Evolutionary conservation across 2,797 vertebrate genomes (phyloP).

Genomic region (Pangasius sanitwongsei): DNA sequence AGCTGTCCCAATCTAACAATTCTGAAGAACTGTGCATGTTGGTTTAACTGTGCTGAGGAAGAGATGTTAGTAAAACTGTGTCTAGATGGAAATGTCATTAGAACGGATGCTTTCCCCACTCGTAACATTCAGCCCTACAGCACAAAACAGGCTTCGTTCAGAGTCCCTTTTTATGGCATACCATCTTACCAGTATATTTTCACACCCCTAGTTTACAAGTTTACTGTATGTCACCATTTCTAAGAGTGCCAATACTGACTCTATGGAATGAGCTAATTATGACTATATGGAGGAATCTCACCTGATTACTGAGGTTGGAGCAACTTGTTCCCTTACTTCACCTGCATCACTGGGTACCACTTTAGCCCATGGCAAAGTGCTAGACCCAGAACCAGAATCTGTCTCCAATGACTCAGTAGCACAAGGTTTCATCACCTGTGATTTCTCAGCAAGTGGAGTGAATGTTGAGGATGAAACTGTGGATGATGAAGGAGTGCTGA

Average conservation of each 20-base stretch:
- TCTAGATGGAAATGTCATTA: background rate
- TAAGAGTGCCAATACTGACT: background rate
- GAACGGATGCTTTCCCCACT: background rate
- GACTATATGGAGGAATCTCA: conserved; percentile 70
- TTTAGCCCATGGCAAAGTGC: conserved; percentile 75
- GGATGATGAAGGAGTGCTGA: background rate
- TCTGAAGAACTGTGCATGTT: background rate
- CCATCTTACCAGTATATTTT: background rate
- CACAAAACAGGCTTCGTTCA: background rate
- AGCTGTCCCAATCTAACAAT: background rate
- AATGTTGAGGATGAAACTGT: background rate
- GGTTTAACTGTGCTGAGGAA: background rate
- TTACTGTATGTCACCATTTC: background rate
- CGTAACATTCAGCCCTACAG: background rate
- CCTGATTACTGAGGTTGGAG: conserved; percentile 80
- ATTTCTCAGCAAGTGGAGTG: background rate
- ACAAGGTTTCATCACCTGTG: background rate
- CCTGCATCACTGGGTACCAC: conserved; percentile 77
- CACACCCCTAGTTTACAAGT: background rate
- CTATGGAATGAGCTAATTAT: background rate
- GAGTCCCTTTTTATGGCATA: background rate
- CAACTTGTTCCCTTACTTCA: conserved; percentile 61
- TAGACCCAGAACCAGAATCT: conserved; percentile 63
- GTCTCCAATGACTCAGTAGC: conserved; percentile 61
- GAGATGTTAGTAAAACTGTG: background rate